A percentile compares a stretch with the other conserved stretches of the same genome.
These are phyloP conservation scores for Amblyornis subalaris DNA, from an alignment of 2,113 vertebrate genomes.

Conservation along the genomic window DNA sequence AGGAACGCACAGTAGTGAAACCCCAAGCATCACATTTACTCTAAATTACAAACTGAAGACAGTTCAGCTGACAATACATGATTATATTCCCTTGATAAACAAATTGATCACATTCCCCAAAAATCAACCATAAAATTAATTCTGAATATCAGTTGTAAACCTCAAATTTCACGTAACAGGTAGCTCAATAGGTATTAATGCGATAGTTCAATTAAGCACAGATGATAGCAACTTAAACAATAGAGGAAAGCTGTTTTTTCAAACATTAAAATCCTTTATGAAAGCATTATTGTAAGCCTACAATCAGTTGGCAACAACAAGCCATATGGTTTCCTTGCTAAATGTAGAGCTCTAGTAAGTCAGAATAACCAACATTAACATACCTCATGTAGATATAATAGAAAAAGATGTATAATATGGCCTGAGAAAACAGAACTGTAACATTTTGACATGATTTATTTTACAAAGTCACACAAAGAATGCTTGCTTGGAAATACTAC, in stretches of 20 bases:
- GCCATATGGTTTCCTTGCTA: neutral
- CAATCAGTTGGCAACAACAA: neutral
- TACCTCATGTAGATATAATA: neutral
- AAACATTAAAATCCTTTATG: neutral
- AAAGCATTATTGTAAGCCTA: neutral
- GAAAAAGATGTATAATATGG: neutral
- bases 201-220: neutral
- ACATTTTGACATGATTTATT: neutral
- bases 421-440: neutral
- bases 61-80: neutral
- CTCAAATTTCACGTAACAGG: neutral
- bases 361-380: neutral
- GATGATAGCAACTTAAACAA: neutral
- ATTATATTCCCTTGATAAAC: neutral
- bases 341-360: neutral
- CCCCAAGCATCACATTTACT: neutral
- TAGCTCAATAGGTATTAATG: neutral
- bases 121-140: neutral
- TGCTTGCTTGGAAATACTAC: neutral
- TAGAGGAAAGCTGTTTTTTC: neutral
- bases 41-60: neutral
- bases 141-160: neutral
- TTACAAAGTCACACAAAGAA: neutral
- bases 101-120: neutral
- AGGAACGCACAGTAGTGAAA: neutral